Conservation (phyloP, 1,140 invertebrate genomes). For the Caerostris darwini region DNA sequence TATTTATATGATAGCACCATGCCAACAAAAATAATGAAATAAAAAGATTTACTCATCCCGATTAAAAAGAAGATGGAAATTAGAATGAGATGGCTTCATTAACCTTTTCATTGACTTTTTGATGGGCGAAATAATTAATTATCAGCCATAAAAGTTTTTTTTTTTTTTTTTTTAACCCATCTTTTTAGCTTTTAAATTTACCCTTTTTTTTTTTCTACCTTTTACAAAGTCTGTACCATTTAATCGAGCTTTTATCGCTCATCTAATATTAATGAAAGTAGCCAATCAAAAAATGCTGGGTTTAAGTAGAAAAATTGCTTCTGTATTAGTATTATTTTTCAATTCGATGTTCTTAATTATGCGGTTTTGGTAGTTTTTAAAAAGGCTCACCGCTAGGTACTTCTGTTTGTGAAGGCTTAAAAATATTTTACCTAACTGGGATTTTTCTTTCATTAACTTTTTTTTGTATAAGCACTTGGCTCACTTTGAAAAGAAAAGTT, state of each 20-base stretch:
- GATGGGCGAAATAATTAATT: constrained; percentile 74
- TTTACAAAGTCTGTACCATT: constrained; percentile 52
- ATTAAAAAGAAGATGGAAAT: constrained; percentile 67
- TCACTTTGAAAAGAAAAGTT: too few relatives aligned
- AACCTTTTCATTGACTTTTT: constrained; percentile 75
- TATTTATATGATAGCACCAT: constrained; percentile 47
- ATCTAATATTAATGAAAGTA: constrained; percentile 66
- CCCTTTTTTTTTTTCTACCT: constrained; percentile 8
- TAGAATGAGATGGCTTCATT: constrained; percentile 75
- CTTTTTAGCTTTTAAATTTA: neutral
- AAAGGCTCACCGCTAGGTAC: neutral
- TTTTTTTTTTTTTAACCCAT: neutral
- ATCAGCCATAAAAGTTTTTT: constrained; percentile 43
- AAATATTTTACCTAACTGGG: neutral
- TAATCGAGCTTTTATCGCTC: constrained; percentile 66
- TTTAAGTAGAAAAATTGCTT: neutral
- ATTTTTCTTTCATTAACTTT: too few relatives aligned
- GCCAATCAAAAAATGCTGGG: constrained; percentile 51
- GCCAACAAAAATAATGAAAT: constrained; percentile 64
- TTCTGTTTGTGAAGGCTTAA: neutral
- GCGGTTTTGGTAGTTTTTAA: constrained; percentile 21
- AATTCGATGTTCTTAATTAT: neutral
- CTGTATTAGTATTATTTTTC: neutral
- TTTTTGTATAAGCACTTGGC: too few relatives aligned
- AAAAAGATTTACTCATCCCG: constrained; percentile 20